Evolutionary conservation across 2,113 vertebrate genomes (phyloP), one percentile per base, ranked within the genome.

Genomic region (Sorex araneus): DNA sequence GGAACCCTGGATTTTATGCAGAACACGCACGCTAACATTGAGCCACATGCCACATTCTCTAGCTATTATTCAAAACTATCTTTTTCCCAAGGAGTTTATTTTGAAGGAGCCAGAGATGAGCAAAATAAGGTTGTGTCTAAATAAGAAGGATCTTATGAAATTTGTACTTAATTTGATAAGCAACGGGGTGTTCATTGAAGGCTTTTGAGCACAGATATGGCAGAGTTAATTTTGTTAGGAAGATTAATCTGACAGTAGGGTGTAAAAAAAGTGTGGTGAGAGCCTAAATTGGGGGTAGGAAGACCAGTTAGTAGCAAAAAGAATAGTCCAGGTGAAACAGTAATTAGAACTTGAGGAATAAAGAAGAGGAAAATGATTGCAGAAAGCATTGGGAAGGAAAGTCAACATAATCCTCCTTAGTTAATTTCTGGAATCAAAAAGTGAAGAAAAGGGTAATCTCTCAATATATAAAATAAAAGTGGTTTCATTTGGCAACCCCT

Each of bases 51-150:
- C 13, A 54, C 40, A 40, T 40, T 40, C 40, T 40, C 40, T 40
- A 40, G n/a, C 70, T 91, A 63, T 85, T 82, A 90, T 87, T 89
- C 87, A 64, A 84, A 87, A 78, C 28, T 70, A 36, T 63, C 94
- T 87, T 32, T 40, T 40, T 40, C 40, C 13, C 25, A 80, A 89
- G 71, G 36, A 82, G 27, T 34, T 25, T 78, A 32, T 63, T 90
- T 93, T 86, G 13, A 15, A 54, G 54, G 54, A 54, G 40, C 15
- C 13, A 54, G 54, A 19, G 54, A 54, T 54, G 54, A 16, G 66
- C 76, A 75, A 90, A 84, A 34, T 81, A 74, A 89, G 67, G 8
- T 18, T 0, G 0, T 9, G 27, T 27, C 60, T 84, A 87, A 81
- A 43, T 79, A 40, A 21, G 30, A 28, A 82, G 34, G 30, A 91